Evolutionary conservation across 1,140 invertebrate species (phyloP).

Genomic region (Bombus huntii): DNA sequence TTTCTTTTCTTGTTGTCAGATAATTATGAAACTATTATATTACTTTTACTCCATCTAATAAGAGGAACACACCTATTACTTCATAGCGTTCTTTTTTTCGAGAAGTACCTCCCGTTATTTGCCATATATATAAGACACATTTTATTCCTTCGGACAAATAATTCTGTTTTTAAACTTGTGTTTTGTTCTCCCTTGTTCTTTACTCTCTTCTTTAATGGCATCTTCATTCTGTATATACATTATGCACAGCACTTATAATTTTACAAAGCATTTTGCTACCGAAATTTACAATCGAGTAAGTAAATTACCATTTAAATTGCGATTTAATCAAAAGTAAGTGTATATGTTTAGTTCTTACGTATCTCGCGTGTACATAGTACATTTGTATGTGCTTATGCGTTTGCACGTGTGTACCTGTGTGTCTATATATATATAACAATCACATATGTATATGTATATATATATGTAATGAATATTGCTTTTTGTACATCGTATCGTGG

Average conservation of each 20-base stretch:
- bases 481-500: constrained; percentile 68
- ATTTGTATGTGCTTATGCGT: constrained; percentile 39
- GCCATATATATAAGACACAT: constrained; percentile 70
- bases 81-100: constrained; percentile 38
- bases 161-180: constrained; percentile 41
- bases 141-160: constrained; percentile 63
- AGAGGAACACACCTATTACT: constrained; percentile 67
- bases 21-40: constrained; percentile 67
- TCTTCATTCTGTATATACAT: constrained; percentile 55
- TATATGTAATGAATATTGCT: constrained; percentile 64
- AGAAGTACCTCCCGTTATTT: constrained; percentile 57
- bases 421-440: constrained; percentile 45
- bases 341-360: constrained; percentile 42
- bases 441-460: constrained; percentile 20
- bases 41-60: constrained; percentile 59
- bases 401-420: background rate
- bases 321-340: constrained; percentile 52
- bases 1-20: constrained; percentile 14
- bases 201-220: background rate
- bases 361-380: constrained; percentile 31
- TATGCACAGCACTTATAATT: constrained; percentile 58
- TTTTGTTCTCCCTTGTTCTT: constrained; percentile 34
- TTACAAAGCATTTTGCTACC: constrained; percentile 60
- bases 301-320: constrained; percentile 50
- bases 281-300: constrained; percentile 61